phyloP scores from a whole-genome alignment of 2,113 vertebrate species.

The Sorex fumeus region DNA sequence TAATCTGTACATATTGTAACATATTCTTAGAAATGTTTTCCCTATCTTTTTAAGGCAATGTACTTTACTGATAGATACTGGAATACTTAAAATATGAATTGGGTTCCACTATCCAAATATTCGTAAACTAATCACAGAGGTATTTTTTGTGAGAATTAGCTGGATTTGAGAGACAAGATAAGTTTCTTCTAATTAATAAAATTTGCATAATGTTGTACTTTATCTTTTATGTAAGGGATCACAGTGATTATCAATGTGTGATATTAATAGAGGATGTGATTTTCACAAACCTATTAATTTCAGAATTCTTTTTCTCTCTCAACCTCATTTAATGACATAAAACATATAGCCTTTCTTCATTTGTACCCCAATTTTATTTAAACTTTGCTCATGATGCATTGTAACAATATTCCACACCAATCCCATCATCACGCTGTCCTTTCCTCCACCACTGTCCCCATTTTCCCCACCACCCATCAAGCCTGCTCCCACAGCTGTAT shows the following conservation, averaged over 20 bases:
- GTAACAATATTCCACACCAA: too few species aligned
- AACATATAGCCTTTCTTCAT: background rate
- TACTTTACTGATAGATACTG: background rate
- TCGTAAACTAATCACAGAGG: background rate
- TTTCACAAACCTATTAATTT: constrained; percentile 18
- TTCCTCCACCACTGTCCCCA: too few species aligned
- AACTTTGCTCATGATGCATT: too few species aligned
- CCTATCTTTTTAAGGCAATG: background rate
- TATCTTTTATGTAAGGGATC: background rate
- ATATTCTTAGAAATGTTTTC: background rate
- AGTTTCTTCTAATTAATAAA: background rate
- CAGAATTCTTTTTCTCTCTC: background rate
- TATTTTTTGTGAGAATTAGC: background rate
- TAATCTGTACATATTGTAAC: background rate
- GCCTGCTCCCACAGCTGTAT: too few species aligned
- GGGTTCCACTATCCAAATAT: background rate
- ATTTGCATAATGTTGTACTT: background rate
- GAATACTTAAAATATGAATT: background rate
- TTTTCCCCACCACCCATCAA: too few species aligned
- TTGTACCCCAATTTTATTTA: too few species aligned
- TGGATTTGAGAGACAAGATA: background rate
- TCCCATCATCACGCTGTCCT: too few species aligned
- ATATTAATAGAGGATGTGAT: background rate
- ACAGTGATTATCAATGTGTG: background rate
- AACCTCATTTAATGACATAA: background rate